Evolutionary conservation across 2,113 vertebrate genomes (phyloP).

Genomic region (Cavia porcellus): DNA sequence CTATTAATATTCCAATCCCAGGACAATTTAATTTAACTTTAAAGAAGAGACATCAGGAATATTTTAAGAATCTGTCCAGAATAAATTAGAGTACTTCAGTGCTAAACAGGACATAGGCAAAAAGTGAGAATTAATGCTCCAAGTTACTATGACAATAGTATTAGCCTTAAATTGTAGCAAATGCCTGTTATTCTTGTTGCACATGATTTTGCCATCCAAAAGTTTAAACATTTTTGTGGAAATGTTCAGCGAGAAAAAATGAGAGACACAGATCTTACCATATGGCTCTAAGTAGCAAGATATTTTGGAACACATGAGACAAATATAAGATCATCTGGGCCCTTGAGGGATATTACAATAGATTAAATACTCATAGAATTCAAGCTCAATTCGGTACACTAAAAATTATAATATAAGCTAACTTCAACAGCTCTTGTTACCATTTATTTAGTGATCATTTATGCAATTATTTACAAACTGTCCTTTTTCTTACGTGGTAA

Average conservation of each 20-base stretch:
- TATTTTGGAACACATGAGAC: constrained; percentile 24
- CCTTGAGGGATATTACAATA: constrained; percentile 23
- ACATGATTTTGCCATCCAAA: constrained; percentile 30
- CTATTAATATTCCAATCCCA: background rate
- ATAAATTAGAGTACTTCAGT: constrained; percentile 6
- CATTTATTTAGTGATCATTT: background rate
- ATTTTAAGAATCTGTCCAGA: constrained; percentile 35
- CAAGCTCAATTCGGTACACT: background rate
- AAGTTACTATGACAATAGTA: background rate
- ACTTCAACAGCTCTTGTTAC: background rate
- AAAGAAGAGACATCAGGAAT: background rate
- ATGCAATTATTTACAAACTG: background rate
- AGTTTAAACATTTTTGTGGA: background rate
- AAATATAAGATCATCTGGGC: background rate
- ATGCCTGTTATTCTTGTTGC: background rate
- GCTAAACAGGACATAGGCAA: constrained; percentile 14
- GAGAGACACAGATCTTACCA: background rate
- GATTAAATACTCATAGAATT: background rate
- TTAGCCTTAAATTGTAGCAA: background rate
- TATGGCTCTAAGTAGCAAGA: constrained; percentile 51
- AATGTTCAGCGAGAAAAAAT: constrained; percentile 53
- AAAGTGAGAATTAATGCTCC: background rate
- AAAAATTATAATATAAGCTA: background rate
- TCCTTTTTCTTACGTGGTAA: background rate
- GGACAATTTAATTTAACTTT: constrained; percentile 44